A percentile compares a stretch with the other conserved stretches of the same genome.
Evolutionary conservation across 2,113 vertebrate genomes (phyloP).

Genomic region (Asarcornis scutulata): DNA sequence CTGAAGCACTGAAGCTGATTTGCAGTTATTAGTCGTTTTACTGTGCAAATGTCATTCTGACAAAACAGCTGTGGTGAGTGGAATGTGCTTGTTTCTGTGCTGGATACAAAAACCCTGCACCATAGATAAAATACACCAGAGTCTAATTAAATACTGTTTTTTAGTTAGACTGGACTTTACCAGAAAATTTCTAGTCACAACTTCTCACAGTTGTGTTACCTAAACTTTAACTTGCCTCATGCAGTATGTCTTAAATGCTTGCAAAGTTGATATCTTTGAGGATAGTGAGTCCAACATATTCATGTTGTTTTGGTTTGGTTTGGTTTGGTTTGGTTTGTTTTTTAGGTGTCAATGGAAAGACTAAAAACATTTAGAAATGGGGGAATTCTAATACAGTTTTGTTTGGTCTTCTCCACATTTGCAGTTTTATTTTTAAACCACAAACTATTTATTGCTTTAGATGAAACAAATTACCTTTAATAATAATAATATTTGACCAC

Average conservation of each 20-base stretch:
- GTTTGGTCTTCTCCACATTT: neutral
- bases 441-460: neutral
- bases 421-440: neutral
- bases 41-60: neutral
- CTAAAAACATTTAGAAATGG: too few species aligned
- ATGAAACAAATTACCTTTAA: neutral
- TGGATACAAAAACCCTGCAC: neutral
- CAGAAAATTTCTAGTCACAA: neutral
- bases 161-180: neutral
- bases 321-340: neutral
- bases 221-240: neutral
- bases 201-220: neutral
- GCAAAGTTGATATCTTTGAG: neutral
- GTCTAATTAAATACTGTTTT: neutral
- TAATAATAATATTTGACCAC: neutral
- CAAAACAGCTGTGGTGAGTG: neutral
- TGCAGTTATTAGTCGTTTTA: neutral
- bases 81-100: neutral
- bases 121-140: neutral
- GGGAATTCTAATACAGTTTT: neutral
- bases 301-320: too few species aligned
- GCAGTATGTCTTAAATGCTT: neutral
- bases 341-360: neutral
- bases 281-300: neutral
- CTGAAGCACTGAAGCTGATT: neutral